Evolutionary conservation across 2,113 vertebrate genomes (phyloP).

Genomic region (Hucho hucho): DNA sequence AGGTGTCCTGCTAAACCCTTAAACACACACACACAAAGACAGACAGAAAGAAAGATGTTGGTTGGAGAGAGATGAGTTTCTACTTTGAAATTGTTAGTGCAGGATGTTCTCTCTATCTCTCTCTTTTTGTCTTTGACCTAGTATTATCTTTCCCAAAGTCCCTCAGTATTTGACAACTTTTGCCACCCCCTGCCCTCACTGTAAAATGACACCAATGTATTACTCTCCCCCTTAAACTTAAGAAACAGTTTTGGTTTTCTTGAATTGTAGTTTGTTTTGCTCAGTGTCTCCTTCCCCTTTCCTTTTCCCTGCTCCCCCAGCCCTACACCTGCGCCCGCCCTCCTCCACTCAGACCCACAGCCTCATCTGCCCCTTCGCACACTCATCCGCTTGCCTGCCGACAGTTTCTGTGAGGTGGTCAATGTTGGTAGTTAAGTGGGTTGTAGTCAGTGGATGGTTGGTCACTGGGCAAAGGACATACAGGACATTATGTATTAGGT

Average conservation of each 20-base stretch:
- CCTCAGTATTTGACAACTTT: slow-evolving; percentile 4
- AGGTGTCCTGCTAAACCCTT: slow-evolving; percentile 90
- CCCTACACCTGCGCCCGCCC: not conserved
- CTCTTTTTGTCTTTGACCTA: not conserved
- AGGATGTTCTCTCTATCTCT: no score
- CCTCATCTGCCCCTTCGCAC: slow-evolving; percentile 1
- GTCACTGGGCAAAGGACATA: not conserved
- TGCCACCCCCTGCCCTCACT: slow-evolving; percentile 30
- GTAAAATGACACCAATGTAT: slow-evolving; percentile 50
- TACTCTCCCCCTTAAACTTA: slow-evolving; percentile 12
- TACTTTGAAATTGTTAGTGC: no score
- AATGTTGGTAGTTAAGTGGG: slow-evolving; percentile 18
- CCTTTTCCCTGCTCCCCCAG: not conserved
- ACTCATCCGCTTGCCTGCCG: not conserved
- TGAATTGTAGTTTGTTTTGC: slow-evolving; percentile 54
- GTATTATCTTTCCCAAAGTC: not conserved
- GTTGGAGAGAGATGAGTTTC: slow-evolving; percentile 3
- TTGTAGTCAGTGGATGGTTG: not conserved
- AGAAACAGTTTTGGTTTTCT: slow-evolving; percentile 40
- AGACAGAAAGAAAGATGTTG: not conserved
- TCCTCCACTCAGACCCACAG: not conserved
- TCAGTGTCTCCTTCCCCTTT: slow-evolving; percentile 43
- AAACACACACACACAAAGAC: not conserved
- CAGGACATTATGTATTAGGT: not conserved
- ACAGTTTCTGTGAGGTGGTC: slow-evolving; percentile 3